Conservation (phyloP, 35 echinoderm and acorn worm genomes). For the Diadema setosum region DNA sequence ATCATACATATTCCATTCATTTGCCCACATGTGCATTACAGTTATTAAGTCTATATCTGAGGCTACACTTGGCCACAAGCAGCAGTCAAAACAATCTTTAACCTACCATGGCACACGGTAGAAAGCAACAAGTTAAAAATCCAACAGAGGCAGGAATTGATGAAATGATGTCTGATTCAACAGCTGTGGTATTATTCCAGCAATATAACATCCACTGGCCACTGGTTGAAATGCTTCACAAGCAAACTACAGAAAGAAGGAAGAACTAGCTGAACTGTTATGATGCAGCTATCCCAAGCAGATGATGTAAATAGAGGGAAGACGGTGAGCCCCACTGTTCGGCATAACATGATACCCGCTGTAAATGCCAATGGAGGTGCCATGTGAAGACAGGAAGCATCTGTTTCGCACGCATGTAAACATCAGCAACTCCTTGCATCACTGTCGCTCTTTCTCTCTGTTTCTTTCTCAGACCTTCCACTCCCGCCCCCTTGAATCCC, state of each 20-base stretch:
- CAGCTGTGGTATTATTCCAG: background rate
- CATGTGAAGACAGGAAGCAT: constrained; percentile 1
- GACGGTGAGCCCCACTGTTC: background rate
- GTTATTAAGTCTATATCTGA: no score
- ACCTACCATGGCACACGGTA: no score
- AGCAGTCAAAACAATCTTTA: no score
- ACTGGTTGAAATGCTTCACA: background rate
- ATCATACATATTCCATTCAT: no score
- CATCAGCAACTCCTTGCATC: background rate
- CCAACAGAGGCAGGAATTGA: no score
- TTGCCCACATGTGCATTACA: no score
- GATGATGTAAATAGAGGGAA: constrained; percentile 9
- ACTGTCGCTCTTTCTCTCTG: background rate
- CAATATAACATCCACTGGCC: background rate
- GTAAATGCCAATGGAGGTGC: constrained; percentile 18
- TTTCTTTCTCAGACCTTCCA: background rate
- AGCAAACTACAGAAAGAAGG: background rate
- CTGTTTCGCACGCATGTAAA: constrained; percentile 3
- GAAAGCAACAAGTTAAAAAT: no score
- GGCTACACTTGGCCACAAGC: no score
- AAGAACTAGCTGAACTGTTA: background rate
- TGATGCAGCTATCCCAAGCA: background rate
- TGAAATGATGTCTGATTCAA: no score
- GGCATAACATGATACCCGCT: background rate
- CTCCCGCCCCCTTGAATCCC: background rate